Evolutionary conservation across 2,797 vertebrate species (phyloP).

Genomic region (Florisuga fusca): DNA sequence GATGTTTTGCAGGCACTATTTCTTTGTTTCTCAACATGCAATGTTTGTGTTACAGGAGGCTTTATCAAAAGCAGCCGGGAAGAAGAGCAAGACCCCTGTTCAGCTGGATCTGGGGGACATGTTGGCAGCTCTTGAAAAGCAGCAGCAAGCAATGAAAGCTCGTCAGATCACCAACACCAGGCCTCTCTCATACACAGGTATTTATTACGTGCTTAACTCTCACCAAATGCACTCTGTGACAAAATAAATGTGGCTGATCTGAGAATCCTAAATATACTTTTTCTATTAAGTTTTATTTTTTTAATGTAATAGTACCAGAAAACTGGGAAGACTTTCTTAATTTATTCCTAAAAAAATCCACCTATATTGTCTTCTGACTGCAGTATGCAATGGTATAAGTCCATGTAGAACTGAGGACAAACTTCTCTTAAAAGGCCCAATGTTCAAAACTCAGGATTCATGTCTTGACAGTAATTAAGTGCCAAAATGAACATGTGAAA

Average conservation of each 20-base stretch:
- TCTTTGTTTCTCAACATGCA: not conserved
- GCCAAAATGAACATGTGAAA: not conserved
- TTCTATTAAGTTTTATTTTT: not conserved
- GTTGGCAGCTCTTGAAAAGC: conserved; percentile 95
- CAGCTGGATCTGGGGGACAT: conserved; percentile 97
- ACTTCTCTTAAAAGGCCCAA: not conserved
- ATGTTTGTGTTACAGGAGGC: conserved; percentile 84
- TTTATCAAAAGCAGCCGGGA: conserved; percentile 94
- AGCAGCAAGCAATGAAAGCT: conserved; percentile 96
- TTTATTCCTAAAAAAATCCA: not conserved
- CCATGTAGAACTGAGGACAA: not conserved
- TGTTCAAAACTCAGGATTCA: not conserved
- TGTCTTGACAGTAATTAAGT: not conserved
- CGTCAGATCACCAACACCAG: conserved; percentile 95
- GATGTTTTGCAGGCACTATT: not conserved
- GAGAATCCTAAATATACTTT: not conserved
- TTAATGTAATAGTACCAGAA: not conserved
- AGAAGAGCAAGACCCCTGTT: conserved; percentile 95
- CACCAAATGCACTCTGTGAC: not conserved
- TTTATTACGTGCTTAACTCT: not conserved
- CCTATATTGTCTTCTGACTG: not conserved
- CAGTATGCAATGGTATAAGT: not conserved
- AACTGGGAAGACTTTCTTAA: not conserved
- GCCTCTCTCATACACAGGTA: conserved; percentile 91
- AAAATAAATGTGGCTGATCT: not conserved